A percentile compares a stretch with the other conserved stretches of the same genome.
phyloP scores from a whole-genome alignment of 2,113 vertebrate genomes.

The Perca flavescens region DNA sequence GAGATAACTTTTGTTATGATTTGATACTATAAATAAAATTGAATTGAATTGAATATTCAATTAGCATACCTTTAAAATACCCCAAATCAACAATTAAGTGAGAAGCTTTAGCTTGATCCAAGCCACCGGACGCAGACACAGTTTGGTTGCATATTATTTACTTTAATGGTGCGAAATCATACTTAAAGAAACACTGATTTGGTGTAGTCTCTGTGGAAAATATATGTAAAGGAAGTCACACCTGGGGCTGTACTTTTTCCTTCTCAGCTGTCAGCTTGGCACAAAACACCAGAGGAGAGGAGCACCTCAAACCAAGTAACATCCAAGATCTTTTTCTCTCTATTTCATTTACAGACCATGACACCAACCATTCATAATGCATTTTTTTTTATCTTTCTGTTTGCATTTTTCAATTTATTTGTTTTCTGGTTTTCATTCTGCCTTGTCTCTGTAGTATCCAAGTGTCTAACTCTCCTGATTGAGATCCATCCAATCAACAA shows the following conservation, averaged over 20 bases:
- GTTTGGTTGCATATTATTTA: slow-evolving; percentile 11
- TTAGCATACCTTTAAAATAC: no score
- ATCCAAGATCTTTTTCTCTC: neutral
- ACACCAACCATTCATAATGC: neutral
- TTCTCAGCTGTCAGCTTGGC: slow-evolving; percentile 90
- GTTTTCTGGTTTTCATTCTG: neutral
- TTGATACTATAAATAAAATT: no score
- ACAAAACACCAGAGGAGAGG: slow-evolving; percentile 82
- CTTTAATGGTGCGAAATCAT: neutral
- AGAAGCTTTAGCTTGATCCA: no score
- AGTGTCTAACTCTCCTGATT: slow-evolving; percentile 91
- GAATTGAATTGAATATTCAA: no score
- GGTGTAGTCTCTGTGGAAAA: slow-evolving; percentile 4
- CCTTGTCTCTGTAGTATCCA: slow-evolving; percentile 84
- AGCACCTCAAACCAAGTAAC: slow-evolving; percentile 90
- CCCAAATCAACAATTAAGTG: no score
- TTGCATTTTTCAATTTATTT: neutral
- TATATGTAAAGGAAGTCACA: slow-evolving; percentile 10
- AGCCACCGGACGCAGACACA: neutral
- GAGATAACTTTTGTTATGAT: no score
- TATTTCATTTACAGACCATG: neutral
- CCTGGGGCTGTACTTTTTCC: slow-evolving; percentile 1
- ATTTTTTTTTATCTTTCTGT: no score
- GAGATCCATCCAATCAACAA: slow-evolving; percentile 95
- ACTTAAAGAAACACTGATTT: slow-evolving; percentile 9